phyloP scores from a whole-genome alignment of 2,113 vertebrate species.

The Geothlypis trichas region DNA sequence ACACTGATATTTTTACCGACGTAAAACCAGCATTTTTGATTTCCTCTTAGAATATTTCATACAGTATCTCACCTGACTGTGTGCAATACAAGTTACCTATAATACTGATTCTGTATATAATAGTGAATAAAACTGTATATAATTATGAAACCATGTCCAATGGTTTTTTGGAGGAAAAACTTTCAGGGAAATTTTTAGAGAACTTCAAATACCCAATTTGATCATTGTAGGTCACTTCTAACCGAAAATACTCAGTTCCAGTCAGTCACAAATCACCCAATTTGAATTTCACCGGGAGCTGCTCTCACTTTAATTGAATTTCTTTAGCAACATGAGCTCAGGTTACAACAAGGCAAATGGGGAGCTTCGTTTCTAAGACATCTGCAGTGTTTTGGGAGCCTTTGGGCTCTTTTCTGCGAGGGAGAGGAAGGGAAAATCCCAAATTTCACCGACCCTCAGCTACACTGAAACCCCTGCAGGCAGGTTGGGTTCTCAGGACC shows the following conservation, averaged over 20 bases:
- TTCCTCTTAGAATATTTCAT: not conserved
- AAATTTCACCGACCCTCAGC: not conserved
- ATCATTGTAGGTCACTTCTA: not conserved
- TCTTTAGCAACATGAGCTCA: not conserved
- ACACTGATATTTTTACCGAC: not conserved
- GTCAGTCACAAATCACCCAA: no score
- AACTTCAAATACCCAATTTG: not conserved
- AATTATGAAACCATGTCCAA: not conserved
- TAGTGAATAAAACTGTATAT: not conserved
- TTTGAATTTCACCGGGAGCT: not conserved
- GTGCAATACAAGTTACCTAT: not conserved
- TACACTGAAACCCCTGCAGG: not conserved
- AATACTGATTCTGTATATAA: not conserved
- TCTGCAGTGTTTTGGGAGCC: not conserved
- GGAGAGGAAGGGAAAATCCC: not conserved
- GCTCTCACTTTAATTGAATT: not conserved
- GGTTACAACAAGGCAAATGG: not conserved
- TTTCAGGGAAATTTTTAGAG: not conserved
- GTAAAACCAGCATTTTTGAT: not conserved
- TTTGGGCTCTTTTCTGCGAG: not conserved
- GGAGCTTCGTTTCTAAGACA: not conserved
- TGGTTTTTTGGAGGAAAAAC: not conserved
- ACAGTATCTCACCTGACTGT: not conserved
- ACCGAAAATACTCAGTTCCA: not conserved
- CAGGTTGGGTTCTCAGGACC: not conserved